Evolutionary conservation across 2,888 invertebrate species (phyloP).

Genomic region (Achlya flavicornis): DNA sequence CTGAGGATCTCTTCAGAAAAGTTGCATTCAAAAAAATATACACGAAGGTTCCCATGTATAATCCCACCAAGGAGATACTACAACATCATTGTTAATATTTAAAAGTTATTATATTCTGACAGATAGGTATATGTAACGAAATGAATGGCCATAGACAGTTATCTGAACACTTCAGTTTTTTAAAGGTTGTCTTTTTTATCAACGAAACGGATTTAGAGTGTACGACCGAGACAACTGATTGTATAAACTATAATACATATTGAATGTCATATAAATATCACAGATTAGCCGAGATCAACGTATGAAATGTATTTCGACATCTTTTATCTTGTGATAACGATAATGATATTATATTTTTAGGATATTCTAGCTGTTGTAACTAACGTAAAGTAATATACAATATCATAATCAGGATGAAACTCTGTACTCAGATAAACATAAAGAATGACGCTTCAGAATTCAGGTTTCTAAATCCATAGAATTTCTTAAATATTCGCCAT

Average conservation of each 20-base stretch:
- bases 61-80: background rate
- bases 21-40: too few species aligned
- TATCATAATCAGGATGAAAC: background rate
- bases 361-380: constrained; percentile 19
- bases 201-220: background rate
- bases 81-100: too few species aligned
- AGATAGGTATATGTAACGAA: background rate
- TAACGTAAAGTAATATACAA: background rate
- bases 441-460: constrained; percentile 14
- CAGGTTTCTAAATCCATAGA: too few species aligned
- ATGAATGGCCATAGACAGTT: background rate
- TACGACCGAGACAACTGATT: constrained; percentile 5
- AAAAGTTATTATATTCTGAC: background rate
- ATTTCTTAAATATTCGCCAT: too few species aligned
- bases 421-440: constrained; percentile 23
- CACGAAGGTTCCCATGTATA: too few species aligned
- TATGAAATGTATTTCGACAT: constrained; percentile 8
- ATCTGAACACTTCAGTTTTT: background rate
- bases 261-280: background rate
- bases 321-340: constrained; percentile 3
- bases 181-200: constrained; percentile 3
- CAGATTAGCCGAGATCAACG: constrained; percentile 10
- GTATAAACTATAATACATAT: background rate
- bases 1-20: too few species aligned
- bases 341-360: constrained; percentile 12